Evolutionary conservation across 2,797 vertebrate species (phyloP).

Genomic region (Anguilla pacifica): DNA sequence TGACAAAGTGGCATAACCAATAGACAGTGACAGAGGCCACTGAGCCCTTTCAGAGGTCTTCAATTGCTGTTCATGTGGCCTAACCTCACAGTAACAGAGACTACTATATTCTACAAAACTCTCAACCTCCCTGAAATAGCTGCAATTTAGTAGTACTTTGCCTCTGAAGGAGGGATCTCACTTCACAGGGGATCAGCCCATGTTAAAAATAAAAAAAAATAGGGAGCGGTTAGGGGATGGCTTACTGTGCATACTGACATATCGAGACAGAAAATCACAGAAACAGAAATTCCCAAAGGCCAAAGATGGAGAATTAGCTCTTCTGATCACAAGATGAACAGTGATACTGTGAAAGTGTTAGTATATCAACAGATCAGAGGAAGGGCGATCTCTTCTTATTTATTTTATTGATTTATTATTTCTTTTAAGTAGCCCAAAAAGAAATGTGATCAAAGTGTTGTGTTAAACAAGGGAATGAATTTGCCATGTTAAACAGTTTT

Average conservation of each 20-base stretch:
- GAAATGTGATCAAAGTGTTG: neutral
- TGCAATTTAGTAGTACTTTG: neutral
- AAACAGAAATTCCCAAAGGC: neutral
- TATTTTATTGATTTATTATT: neutral
- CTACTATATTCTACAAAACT: neutral
- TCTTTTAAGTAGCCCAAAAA: neutral
- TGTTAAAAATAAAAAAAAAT: neutral
- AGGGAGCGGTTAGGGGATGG: neutral
- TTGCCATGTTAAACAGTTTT: slow-evolving; percentile 18
- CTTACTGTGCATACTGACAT: neutral
- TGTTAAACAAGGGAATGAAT: slow-evolving; percentile 17
- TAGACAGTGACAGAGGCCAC: neutral
- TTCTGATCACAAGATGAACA: neutral
- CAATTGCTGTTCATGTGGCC: neutral
- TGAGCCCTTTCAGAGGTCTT: neutral
- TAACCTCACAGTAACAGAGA: neutral
- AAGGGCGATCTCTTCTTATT: neutral
- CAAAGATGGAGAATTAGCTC: neutral
- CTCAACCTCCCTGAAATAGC: neutral
- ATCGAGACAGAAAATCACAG: neutral
- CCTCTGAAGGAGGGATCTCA: neutral
- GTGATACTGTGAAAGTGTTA: neutral
- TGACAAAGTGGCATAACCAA: neutral
- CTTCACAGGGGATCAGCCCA: neutral
- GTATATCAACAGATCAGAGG: slow-evolving; percentile 1